A percentile compares a stretch with the other conserved stretches of the same genome.
These are phyloP conservation scores for Eudemis profundana DNA, from an alignment of 2,888 invertebrate species.

Conservation along the genomic window DNA sequence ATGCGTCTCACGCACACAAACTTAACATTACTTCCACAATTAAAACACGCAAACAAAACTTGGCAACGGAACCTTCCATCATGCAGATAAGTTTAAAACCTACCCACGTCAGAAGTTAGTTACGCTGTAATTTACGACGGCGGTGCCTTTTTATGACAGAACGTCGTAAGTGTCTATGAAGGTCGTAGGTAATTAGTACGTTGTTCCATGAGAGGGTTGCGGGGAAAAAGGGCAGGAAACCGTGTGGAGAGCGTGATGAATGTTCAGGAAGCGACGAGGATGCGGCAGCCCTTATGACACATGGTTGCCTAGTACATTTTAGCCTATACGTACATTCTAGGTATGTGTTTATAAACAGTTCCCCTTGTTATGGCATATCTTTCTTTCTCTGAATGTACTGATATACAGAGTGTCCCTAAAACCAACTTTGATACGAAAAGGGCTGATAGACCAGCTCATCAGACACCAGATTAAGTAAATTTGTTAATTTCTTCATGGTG, in stretches of 20 bases:
- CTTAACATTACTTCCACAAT: slow-evolving; percentile 9
- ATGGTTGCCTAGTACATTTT: slow-evolving; percentile 21
- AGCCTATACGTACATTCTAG: no score
- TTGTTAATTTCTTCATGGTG: no score
- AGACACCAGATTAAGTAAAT: no score
- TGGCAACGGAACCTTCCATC: slow-evolving; percentile 21
- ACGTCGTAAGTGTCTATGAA: slow-evolving; percentile 3
- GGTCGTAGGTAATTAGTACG: neutral
- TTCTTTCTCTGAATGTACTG: no score
- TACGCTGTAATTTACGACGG: slow-evolving; percentile 23
- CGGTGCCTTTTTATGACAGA: neutral
- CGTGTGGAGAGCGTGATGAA: slow-evolving; percentile 39
- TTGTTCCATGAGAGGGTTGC: neutral
- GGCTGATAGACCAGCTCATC: no score
- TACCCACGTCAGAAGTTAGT: slow-evolving; percentile 32
- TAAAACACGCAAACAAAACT: slow-evolving; percentile 4
- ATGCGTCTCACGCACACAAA: neutral
- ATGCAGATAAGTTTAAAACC: slow-evolving; percentile 37
- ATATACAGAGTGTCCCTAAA: no score
- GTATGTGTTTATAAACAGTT: no score
- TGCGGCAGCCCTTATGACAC: slow-evolving; percentile 32
- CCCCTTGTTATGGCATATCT: no score
- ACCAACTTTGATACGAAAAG: no score
- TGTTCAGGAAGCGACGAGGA: slow-evolving; percentile 36
- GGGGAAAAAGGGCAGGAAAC: slow-evolving; percentile 37